Evolutionary conservation across 2,888 invertebrate species (phyloP).

Genomic region (Zaprionus obscuricornis): DNA sequence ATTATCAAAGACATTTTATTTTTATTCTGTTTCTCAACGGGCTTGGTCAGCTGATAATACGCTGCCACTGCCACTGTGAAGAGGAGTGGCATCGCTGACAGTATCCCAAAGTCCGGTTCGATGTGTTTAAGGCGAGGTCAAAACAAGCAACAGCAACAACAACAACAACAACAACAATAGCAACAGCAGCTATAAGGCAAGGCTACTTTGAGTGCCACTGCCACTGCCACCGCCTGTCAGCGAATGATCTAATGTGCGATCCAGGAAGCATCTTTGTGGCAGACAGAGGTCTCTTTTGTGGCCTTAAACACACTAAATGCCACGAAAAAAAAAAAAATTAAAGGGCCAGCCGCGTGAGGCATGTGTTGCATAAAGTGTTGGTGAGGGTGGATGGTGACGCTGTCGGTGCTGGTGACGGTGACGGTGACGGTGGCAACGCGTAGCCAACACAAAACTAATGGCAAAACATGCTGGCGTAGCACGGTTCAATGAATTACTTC

Average conservation of each 20-base stretch:
- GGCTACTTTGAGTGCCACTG: background rate
- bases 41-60: conserved; percentile 60
- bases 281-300: conserved; percentile 7
- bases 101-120: conserved; percentile 29
- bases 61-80: too few species aligned
- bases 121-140: conserved; percentile 70
- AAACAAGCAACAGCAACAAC: conserved; percentile 20
- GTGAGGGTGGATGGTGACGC: background rate
- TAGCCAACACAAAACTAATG: conserved; percentile 71
- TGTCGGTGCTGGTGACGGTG: conserved; percentile 3
- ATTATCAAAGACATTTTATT: conserved; percentile 77
- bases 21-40: conserved; percentile 55
- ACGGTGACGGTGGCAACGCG: conserved; percentile 23
- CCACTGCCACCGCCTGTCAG: conserved; percentile 35
- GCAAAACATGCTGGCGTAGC: conserved; percentile 60
- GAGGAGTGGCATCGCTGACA: conserved; percentile 58
- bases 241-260: conserved; percentile 69
- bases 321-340: conserved; percentile 22
- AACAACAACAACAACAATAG: conserved; percentile 12
- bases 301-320: conserved; percentile 30
- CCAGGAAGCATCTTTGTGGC: conserved; percentile 62
- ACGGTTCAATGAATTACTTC: conserved; percentile 81
- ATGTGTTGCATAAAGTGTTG: conserved; percentile 24
- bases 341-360: conserved; percentile 19
- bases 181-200: too few species aligned